phyloP scores from a whole-genome alignment of 2,797 vertebrate genomes.

The Allobates femoralis region DNA sequence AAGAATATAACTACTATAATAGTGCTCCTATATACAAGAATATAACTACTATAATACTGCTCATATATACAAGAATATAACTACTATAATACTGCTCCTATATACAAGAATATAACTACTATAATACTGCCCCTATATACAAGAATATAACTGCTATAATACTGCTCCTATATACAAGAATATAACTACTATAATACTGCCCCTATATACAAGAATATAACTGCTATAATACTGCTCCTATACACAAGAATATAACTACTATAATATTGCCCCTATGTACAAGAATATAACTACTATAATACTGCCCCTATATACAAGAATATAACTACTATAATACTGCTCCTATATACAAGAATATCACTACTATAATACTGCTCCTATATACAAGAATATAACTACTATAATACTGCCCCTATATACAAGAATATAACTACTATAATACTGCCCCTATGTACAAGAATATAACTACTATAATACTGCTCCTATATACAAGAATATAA shows the following conservation, averaged over 20 bases:
- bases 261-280: background rate
- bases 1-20: slow-evolving; percentile 25
- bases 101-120: slow-evolving; percentile 4
- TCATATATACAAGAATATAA: too few relatives aligned
- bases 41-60: slow-evolving; percentile 24
- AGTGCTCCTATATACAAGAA: slow-evolving; percentile 2
- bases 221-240: slow-evolving; percentile 25
- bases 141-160: slow-evolving; percentile 4
- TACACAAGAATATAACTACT: background rate
- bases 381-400: slow-evolving; percentile 4
- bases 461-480: slow-evolving; percentile 11
- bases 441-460: background rate
- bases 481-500: background rate
- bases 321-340: slow-evolving; percentile 9
- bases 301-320: too few relatives aligned
- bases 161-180: background rate
- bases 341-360: background rate
- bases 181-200: slow-evolving; percentile 20
- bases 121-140: background rate
- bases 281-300: slow-evolving; percentile 9
- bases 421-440: slow-evolving; percentile 12
- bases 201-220: slow-evolving; percentile 8
- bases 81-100: slow-evolving; percentile 3
- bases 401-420: background rate
- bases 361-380: slow-evolving; percentile 5